phyloP scores from a whole-genome alignment of 2,888 invertebrate genomes.

The Gnatocerus cornutus region DNA sequence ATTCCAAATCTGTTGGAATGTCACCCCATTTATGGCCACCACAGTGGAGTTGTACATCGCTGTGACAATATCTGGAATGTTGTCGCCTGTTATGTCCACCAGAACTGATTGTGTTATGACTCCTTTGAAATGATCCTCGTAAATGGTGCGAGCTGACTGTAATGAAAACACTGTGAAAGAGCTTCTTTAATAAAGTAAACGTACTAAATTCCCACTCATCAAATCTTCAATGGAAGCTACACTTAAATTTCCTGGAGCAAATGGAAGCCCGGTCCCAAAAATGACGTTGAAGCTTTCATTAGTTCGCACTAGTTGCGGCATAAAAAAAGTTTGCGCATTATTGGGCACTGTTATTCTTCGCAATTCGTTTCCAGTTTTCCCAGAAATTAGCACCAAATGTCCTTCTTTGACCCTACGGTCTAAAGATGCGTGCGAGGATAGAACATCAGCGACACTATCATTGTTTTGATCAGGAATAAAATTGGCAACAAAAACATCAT shows the following conservation, averaged over 20 bases:
- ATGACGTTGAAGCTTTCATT: slow-evolving; percentile 78
- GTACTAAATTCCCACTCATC: slow-evolving; percentile 72
- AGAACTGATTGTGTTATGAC: slow-evolving; percentile 80
- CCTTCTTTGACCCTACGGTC: slow-evolving; percentile 70
- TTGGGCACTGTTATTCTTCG: slow-evolving; percentile 78
- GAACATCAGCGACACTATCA: slow-evolving; percentile 80
- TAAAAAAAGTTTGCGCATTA: slow-evolving; percentile 80
- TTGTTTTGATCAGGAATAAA: slow-evolving; percentile 80
- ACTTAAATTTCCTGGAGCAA: slow-evolving; percentile 82
- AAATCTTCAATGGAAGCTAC: slow-evolving; percentile 75
- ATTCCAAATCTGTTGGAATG: slow-evolving; percentile 82
- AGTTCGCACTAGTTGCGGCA: slow-evolving; percentile 78
- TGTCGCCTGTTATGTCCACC: slow-evolving; percentile 82
- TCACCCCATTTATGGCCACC: slow-evolving; percentile 81
- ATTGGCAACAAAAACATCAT: slow-evolving; percentile 81
- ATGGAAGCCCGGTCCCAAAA: slow-evolving; percentile 84
- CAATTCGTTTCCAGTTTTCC: slow-evolving; percentile 79
- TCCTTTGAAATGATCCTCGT: slow-evolving; percentile 77
- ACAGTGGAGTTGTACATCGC: slow-evolving; percentile 83
- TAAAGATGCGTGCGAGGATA: slow-evolving; percentile 78
- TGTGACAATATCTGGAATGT: slow-evolving; percentile 81
- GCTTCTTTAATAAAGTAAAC: no score
- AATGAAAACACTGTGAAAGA: no score
- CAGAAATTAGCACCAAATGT: slow-evolving; percentile 81
- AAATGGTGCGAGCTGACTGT: slow-evolving; percentile 65